Evolutionary conservation across 1,140 invertebrate species (phyloP).

Genomic region (Theocolax elegans): DNA sequence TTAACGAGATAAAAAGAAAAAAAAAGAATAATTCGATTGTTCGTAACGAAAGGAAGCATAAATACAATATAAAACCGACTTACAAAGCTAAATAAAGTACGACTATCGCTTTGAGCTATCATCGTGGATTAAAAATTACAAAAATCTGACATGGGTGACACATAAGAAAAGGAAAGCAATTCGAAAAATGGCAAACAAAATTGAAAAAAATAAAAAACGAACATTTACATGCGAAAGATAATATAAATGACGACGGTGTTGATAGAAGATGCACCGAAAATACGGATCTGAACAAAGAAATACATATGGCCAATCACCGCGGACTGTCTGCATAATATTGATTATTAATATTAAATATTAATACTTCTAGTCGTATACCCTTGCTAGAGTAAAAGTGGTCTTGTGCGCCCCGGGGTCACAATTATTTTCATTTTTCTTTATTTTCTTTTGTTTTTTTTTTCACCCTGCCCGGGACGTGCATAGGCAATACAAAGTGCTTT

Average conservation of each 20-base stretch:
- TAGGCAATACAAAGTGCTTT: slow-evolving; percentile 64
- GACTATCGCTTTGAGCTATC: slow-evolving; percentile 29
- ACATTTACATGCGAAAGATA: too few species aligned
- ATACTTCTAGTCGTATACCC: slow-evolving; percentile 69
- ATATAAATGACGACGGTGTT: too few species aligned
- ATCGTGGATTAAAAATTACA: slow-evolving; percentile 25
- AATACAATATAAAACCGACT: slow-evolving; percentile 39
- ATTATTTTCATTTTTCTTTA: too few species aligned
- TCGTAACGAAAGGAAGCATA: slow-evolving; percentile 25
- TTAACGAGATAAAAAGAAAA: too few species aligned
- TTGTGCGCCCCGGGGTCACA: slow-evolving; percentile 51
- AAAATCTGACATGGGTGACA: slow-evolving; percentile 41
- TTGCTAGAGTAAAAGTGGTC: slow-evolving; percentile 66
- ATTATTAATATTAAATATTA: slow-evolving; percentile 66
- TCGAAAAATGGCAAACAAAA: slow-evolving; percentile 25
- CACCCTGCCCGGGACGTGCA: slow-evolving; percentile 52
- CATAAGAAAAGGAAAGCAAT: slow-evolving; percentile 31
- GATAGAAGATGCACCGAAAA: slow-evolving; percentile 46
- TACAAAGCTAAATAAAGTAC: slow-evolving; percentile 30
- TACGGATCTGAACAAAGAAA: slow-evolving; percentile 47
- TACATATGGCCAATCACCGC: slow-evolving; percentile 61
- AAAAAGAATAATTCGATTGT: slow-evolving; percentile 14
- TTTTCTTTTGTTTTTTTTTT: slow-evolving; percentile 28
- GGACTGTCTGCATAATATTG: slow-evolving; percentile 57
- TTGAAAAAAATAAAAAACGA: too few species aligned